phyloP scores from a whole-genome alignment of 1,140 invertebrate species.

The Leptinotarsa texana region DNA sequence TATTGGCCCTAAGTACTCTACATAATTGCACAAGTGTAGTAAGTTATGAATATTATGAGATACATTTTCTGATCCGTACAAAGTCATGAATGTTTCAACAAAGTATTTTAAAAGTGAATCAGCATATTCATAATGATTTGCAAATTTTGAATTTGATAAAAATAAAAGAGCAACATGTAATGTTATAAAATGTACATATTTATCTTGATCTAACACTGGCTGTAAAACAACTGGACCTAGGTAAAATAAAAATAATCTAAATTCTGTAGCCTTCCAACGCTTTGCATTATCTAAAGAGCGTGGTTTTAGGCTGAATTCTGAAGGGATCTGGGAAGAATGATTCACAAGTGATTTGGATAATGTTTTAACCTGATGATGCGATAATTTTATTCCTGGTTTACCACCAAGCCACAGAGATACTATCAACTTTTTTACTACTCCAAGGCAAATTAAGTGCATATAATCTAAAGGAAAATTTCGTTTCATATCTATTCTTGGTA shows the following conservation, averaged over 20 bases:
- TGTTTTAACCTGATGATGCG: not conserved
- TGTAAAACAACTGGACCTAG: not conserved
- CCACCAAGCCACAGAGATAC: not conserved
- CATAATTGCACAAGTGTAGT: conserved; percentile 24
- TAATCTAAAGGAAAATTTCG: conserved; percentile 10
- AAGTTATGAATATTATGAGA: conserved; percentile 31
- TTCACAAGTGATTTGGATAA: not conserved
- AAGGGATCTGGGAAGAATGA: not conserved
- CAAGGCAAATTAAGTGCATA: conserved; percentile 9
- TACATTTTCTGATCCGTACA: conserved; percentile 28
- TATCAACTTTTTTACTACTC: conserved; percentile 16
- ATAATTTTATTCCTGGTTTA: conserved; percentile 2
- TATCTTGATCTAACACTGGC: not conserved
- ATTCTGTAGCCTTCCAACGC: not conserved
- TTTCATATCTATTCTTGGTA: not conserved
- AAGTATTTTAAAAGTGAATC: conserved; percentile 24
- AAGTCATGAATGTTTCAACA: conserved; percentile 18
- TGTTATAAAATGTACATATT: not conserved
- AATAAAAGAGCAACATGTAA: not conserved
- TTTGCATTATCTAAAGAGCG: not conserved
- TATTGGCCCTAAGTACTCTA: conserved; percentile 20
- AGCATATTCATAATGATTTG: conserved; percentile 12
- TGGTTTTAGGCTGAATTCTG: not conserved
- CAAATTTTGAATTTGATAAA: conserved; percentile 5
- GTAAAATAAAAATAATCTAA: not conserved